These are phyloP conservation scores for Megaceryle alcyon DNA, from an alignment of 2,797 vertebrate species.

Conservation along the genomic window DNA sequence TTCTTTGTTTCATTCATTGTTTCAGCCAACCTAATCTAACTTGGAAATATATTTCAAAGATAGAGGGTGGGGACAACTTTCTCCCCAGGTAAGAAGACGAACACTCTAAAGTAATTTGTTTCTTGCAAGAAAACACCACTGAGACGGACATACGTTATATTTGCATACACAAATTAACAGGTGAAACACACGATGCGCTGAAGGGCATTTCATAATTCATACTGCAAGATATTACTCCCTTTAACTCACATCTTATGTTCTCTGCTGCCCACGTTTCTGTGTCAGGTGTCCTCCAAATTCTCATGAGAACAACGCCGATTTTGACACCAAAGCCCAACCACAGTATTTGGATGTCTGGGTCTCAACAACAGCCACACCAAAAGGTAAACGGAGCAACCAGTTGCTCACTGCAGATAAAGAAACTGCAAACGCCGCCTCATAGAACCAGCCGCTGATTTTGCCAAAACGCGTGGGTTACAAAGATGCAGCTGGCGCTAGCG, in stretches of 20 bases:
- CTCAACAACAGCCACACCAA: neutral
- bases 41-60: neutral
- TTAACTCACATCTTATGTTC: neutral
- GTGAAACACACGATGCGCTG: neutral
- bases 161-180: slow-evolving; percentile 30
- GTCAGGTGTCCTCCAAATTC: neutral
- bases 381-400: neutral
- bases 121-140: neutral
- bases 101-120: neutral
- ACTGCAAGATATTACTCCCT: neutral
- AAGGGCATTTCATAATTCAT: slow-evolving; percentile 21
- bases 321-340: neutral
- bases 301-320: neutral
- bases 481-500: fast-evolving
- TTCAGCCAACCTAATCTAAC: neutral
- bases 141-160: neutral
- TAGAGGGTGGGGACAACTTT: neutral
- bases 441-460: neutral
- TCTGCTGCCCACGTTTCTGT: neutral
- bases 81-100: neutral
- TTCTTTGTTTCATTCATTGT: slow-evolving; percentile 34
- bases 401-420: neutral
- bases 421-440: neutral
- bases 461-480: neutral
- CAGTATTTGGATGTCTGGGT: neutral